Conservation (phyloP, 2,797 vertebrate species). For the Tapirus indicus region DNA sequence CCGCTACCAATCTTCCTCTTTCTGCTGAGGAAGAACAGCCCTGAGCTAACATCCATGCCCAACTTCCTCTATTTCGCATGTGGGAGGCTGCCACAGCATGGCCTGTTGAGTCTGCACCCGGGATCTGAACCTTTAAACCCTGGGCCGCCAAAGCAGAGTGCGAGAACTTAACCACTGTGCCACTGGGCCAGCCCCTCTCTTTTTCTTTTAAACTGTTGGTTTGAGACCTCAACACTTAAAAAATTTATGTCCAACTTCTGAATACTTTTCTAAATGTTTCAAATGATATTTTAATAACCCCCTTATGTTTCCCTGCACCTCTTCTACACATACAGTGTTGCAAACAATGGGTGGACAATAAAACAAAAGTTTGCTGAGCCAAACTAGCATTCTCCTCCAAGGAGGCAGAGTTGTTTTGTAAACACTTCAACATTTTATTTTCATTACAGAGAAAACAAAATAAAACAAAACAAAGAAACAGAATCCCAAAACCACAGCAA, state of each 20-base stretch:
- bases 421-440: background rate
- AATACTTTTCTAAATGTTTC: background rate
- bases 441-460: background rate
- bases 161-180: too few relatives aligned
- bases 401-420: too few relatives aligned
- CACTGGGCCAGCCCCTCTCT: too few relatives aligned
- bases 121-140: too few relatives aligned
- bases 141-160: too few relatives aligned
- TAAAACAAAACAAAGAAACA: background rate
- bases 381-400: background rate
- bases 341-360: background rate
- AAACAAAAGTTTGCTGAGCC: background rate
- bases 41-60: too few relatives aligned
- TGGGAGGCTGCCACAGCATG: too few relatives aligned
- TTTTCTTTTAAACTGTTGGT: background rate
- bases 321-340: accelerated
- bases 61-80: too few relatives aligned
- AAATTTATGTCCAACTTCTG: background rate
- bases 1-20: too few relatives aligned
- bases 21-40: too few relatives aligned
- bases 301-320: background rate
- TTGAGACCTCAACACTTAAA: background rate
- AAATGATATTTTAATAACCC: background rate
- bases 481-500: background rate
- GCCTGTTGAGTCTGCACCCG: too few relatives aligned